phyloP scores from a whole-genome alignment of 2,797 vertebrate species.

The Acanthurus lineatus region DNA sequence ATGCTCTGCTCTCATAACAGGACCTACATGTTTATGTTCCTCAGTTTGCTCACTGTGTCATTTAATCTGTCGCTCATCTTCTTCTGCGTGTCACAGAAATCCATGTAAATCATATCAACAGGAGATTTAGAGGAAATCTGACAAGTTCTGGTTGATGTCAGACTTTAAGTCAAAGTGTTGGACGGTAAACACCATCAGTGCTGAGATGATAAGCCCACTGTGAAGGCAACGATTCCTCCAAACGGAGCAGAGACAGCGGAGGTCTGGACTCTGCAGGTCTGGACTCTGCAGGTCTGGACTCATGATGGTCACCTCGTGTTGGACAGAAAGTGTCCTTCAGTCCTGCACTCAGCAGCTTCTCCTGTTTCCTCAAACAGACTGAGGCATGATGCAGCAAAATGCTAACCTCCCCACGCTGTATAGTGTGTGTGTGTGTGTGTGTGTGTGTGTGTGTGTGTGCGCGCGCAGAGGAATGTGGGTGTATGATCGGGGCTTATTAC shows the following conservation, averaged over 20 bases:
- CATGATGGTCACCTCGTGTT: neutral
- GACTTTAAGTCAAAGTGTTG: neutral
- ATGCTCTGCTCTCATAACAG: no score
- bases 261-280: neutral
- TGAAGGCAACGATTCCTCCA: neutral
- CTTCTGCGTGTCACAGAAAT: neutral
- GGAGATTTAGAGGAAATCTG: neutral
- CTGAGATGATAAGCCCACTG: neutral
- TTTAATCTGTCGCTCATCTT: neutral
- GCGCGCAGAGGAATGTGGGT: conserved; percentile 45
- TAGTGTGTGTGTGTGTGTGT: conserved; percentile 30
- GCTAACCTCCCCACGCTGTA: conserved; percentile 46
- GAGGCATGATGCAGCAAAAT: conserved; percentile 74
- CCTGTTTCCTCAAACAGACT: conserved; percentile 27
- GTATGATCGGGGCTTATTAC: conserved; percentile 68
- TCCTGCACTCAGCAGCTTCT: conserved; percentile 20
- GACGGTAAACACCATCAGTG: neutral
- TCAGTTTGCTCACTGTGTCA: neutral
- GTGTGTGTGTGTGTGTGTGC: conserved; percentile 32
- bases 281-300: neutral
- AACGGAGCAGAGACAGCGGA: neutral
- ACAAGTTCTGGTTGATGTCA: neutral
- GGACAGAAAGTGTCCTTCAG: conserved; percentile 24
- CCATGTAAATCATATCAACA: neutral
- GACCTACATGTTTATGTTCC: no score